Percentiles rank a stretch among this genome's conserved stretches.
phyloP scores from a whole-genome alignment of 2,888 invertebrate genomes.

The Pandemis corylana region DNA sequence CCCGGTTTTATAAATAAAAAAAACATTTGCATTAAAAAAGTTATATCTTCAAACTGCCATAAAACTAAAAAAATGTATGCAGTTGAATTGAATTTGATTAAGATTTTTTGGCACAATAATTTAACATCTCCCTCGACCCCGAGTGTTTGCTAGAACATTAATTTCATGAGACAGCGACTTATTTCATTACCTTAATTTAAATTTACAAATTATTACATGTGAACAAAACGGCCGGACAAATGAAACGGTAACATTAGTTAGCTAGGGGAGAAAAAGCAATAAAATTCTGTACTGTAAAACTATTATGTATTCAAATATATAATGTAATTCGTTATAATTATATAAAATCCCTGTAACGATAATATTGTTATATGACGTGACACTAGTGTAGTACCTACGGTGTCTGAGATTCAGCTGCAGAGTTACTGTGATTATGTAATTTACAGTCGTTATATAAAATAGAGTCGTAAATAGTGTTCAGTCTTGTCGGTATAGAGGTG shows the following conservation, averaged over 20 bases:
- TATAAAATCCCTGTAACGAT: conserved; percentile 85
- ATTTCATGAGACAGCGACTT: conserved; percentile 48
- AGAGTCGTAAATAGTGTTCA: conserved; percentile 83
- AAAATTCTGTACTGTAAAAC: conserved; percentile 71
- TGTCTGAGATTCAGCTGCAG: conserved; percentile 54
- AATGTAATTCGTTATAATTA: conserved; percentile 74
- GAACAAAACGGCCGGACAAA: conserved; percentile 44
- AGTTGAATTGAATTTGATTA: conserved; percentile 48
- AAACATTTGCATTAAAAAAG: not conserved
- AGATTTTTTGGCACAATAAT: conserved; percentile 76
- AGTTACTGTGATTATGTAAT: conserved; percentile 69
- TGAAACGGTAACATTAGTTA: conserved; percentile 48
- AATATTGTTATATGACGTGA: conserved; percentile 82
- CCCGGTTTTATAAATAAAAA: not conserved
- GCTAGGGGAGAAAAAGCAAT: conserved; percentile 67
- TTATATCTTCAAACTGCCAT: conserved; percentile 18
- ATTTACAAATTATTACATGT: conserved; percentile 47
- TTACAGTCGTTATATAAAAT: conserved; percentile 81
- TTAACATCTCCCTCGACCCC: conserved; percentile 55
- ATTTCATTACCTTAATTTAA: conserved; percentile 56
- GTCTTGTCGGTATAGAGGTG: conserved; percentile 78
- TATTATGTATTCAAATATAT: conserved; percentile 79
- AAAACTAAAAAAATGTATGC: conserved; percentile 44
- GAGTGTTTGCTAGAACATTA: conserved; percentile 44
- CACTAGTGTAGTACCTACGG: conserved; percentile 62